These are phyloP conservation scores for Galaxea fascicularis DNA, from an alignment of 92 coral and sea anemone genomes.

Conservation along the genomic window DNA sequence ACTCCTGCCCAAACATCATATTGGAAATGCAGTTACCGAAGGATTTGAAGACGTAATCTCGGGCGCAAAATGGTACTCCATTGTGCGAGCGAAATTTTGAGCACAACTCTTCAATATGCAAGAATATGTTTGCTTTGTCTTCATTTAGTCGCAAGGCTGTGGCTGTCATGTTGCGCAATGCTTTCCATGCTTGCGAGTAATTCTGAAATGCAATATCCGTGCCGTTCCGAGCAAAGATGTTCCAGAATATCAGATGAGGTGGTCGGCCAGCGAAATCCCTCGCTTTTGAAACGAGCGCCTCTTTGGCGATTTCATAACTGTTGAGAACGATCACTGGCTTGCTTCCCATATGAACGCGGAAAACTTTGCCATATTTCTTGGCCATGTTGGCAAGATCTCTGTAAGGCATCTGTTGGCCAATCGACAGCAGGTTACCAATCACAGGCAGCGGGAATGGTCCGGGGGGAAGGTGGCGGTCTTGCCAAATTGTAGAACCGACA, in stretches of 20 bases:
- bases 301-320: slow-evolving; percentile 77
- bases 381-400: slow-evolving; percentile 65
- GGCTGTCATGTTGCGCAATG: slow-evolving; percentile 68
- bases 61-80: slow-evolving; percentile 66
- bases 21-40: slow-evolving; percentile 69
- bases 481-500: slow-evolving; percentile 21
- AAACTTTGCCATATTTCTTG: slow-evolving; percentile 73
- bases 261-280: slow-evolving; percentile 87
- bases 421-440: slow-evolving; percentile 80
- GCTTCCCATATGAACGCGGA: slow-evolving; percentile 74
- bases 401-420: slow-evolving; percentile 66
- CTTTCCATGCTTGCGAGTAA: slow-evolving; percentile 60
- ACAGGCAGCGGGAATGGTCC: slow-evolving; percentile 90
- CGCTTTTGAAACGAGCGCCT: slow-evolving; percentile 73
- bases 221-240: slow-evolving; percentile 60
- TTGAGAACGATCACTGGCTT: slow-evolving; percentile 73
- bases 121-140: slow-evolving; percentile 48
- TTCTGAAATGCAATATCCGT: slow-evolving; percentile 81
- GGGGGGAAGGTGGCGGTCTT: slow-evolving; percentile 54
- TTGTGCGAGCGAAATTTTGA: slow-evolving; percentile 46
- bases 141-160: slow-evolving; percentile 58
- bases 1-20: slow-evolving; percentile 66
- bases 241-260: slow-evolving; percentile 61
- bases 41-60: slow-evolving; percentile 63
- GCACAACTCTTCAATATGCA: slow-evolving; percentile 69